Percentiles rank a stretch among this genome's conserved stretches.
These are phyloP conservation scores for Drosophila anomalipes DNA, from an alignment of 2,888 invertebrate genomes.

Conservation along the genomic window DNA sequence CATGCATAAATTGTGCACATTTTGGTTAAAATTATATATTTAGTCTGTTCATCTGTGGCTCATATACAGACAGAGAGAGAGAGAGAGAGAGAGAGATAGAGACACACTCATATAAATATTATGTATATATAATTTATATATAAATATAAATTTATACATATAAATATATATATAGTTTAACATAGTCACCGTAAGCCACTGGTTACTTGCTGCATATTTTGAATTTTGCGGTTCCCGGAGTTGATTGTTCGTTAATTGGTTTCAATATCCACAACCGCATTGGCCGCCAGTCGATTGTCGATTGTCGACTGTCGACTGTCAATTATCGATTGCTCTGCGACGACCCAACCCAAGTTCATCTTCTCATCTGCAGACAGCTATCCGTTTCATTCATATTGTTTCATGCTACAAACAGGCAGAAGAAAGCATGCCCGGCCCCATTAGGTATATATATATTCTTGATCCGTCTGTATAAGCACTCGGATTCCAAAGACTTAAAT, in stretches of 20 bases:
- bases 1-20: constrained; percentile 17
- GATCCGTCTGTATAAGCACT: not conserved
- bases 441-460: not conserved
- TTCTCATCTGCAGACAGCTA: not conserved
- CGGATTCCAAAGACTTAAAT: not conserved
- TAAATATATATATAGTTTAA: not conserved
- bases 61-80: not conserved
- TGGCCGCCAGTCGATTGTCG: constrained; percentile 30
- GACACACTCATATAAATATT: no score
- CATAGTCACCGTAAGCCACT: constrained; percentile 13
- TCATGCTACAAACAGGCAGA: not conserved
- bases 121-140: not conserved
- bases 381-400: no score
- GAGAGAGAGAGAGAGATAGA: not conserved
- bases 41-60: constrained; percentile 5
- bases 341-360: not conserved
- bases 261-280: constrained; percentile 67
- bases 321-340: not conserved
- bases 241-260: constrained; percentile 77
- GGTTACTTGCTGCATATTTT: constrained; percentile 54
- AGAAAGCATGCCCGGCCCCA: not conserved
- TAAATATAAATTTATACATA: not conserved
- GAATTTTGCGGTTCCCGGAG: constrained; percentile 69
- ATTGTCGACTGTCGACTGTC: not conserved
- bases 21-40: constrained; percentile 34